Conservation (phyloP, 2,797 vertebrate species). For the Tragelaphus oryx region DNA sequence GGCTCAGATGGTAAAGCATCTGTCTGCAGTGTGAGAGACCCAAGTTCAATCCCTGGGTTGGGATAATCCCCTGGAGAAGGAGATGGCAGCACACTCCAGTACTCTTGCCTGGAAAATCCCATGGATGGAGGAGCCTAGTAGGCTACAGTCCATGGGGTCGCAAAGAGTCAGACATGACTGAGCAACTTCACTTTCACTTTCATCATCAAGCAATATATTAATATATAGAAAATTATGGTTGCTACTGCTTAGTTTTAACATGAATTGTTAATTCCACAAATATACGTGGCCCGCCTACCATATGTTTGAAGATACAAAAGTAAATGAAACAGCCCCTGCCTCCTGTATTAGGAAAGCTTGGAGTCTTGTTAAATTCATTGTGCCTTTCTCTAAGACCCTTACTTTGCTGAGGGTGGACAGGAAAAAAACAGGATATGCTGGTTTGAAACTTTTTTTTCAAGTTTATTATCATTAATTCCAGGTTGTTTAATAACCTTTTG, state of each 20-base stretch:
- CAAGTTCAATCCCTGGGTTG: not conserved
- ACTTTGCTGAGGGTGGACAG: not conserved
- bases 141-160: not conserved
- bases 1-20: not conserved
- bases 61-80: not conserved
- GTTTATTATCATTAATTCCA: slow-evolving; percentile 17
- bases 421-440: slow-evolving; percentile 33
- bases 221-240: not conserved
- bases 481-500: slow-evolving; percentile 39
- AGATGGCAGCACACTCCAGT: not conserved
- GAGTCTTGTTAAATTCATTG: not conserved
- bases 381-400: not conserved
- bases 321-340: not conserved
- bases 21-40: not conserved
- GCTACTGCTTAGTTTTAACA: not conserved
- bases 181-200: not conserved
- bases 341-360: not conserved
- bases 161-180: not conserved
- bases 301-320: not conserved
- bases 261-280: not conserved
- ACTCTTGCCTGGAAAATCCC: not conserved
- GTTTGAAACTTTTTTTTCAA: slow-evolving; percentile 2
- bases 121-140: not conserved
- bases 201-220: not conserved
- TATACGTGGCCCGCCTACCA: not conserved